Conservation (phyloP, 2,113 vertebrate species). For the Micronycteris hirsuta region DNA sequence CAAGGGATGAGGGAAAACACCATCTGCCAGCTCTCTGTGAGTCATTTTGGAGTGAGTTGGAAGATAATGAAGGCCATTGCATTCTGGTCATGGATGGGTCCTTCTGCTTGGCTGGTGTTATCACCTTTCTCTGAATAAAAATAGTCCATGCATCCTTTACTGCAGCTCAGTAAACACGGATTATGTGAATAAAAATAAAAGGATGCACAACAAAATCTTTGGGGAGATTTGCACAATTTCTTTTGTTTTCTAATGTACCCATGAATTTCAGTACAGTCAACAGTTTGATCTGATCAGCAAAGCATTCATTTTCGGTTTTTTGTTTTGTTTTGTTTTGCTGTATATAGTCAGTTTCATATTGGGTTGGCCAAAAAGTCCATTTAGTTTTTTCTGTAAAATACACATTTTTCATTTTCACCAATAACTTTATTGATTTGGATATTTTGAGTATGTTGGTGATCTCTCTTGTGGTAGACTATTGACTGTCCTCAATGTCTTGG, state of each 20-base stretch:
- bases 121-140: conserved; percentile 75
- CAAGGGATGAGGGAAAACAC: conserved; percentile 80
- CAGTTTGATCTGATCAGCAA: conserved; percentile 48
- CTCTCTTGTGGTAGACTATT: too few species aligned
- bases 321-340: conserved; percentile 41
- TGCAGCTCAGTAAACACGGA: conserved; percentile 74
- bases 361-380: too few species aligned
- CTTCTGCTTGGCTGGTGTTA: conserved; percentile 79
- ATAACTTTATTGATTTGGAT: too few species aligned
- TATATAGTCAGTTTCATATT: conserved; percentile 34
- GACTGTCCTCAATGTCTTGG: too few species aligned
- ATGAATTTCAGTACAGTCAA: conserved; percentile 40
- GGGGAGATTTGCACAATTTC: conserved; percentile 40
- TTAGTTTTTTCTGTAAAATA: too few species aligned
- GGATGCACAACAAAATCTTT: conserved; percentile 60
- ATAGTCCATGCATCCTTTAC: conserved; percentile 76
- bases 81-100: conserved; percentile 83
- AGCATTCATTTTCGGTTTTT: background rate
- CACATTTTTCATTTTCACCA: too few species aligned
- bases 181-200: conserved; percentile 65
- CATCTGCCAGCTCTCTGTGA: conserved; percentile 84
- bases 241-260: background rate
- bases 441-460: too few species aligned
- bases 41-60: conserved; percentile 77
- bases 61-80: conserved; percentile 82